These are phyloP conservation scores for Norana najaformis DNA, from an alignment of 2,888 invertebrate species.

Conservation along the genomic window DNA sequence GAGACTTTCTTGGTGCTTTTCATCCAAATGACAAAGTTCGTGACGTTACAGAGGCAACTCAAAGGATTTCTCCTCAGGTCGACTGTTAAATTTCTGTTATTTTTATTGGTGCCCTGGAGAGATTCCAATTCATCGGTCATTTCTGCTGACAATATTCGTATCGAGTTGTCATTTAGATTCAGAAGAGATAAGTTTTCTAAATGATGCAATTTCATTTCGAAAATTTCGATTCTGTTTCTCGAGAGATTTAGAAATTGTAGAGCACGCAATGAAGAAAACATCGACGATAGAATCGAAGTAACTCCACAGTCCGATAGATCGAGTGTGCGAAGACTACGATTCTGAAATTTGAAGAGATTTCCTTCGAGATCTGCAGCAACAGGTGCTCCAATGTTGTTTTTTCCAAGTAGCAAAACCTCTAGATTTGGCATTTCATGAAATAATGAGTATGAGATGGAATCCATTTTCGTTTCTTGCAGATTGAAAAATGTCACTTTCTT, in stretches of 20 bases:
- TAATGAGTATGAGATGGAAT: not conserved
- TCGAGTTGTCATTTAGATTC: not conserved
- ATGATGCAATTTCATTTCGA: not conserved
- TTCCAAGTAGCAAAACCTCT: not conserved
- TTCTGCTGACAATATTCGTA: not conserved
- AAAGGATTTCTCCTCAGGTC: slow-evolving; percentile 5
- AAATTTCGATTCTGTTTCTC: not conserved
- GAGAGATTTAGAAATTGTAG: not conserved
- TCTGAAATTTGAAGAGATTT: not conserved
- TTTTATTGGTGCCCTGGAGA: too few relatives aligned
- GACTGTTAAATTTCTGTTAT: not conserved
- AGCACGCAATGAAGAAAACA: not conserved
- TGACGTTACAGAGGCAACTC: not conserved
- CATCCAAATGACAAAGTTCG: not conserved
- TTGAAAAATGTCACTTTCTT: not conserved
- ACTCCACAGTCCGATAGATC: not conserved
- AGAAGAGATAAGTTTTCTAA: not conserved
- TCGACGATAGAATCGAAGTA: not conserved
- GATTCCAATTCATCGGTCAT: not conserved
- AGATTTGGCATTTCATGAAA: not conserved
- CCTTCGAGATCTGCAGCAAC: not conserved
- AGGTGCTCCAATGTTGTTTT: not conserved
- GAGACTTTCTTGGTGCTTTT: not conserved
- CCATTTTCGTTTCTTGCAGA: not conserved
- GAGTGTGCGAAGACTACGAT: not conserved